Evolutionary conservation across 2,113 vertebrate species (phyloP), one percentile per base, ranked within the genome.

Genomic region (Pterophyllum scalare): DNA sequence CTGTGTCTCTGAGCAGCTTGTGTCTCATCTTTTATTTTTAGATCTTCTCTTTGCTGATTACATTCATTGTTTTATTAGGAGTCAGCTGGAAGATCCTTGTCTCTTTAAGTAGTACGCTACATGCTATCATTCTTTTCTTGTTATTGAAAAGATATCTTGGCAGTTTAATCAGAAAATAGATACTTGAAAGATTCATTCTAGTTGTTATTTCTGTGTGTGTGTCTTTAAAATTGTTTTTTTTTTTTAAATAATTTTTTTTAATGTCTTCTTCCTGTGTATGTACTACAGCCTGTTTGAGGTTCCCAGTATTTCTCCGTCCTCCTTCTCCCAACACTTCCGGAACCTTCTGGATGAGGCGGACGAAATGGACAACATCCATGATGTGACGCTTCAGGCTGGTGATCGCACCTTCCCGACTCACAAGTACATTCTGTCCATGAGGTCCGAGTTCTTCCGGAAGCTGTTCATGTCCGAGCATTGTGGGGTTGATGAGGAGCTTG

Each of bases 301-400:
- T 87, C 98, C 98, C 90, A 94, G 84, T 77, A 94, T 97, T 60
- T 98, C 98, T 9, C 87, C 95, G 1, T 98, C 98, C 60, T 96
- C 92, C 40, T 97, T 98, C 94, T 94, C 94, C 81, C 94, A 97
- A 89, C 97, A 99, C 90, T 97, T 99, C 91, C 95, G 95, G 85
- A 96, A 93, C 43, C 95, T 99, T 31, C 86, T 99, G 85, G 92
- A 94, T 8, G 97, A 98, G 89, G 96, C 97, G 0, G 97, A 97
- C 81, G 97, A 99, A 95, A 98, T 93, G 78, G 98, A 99, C 94
- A 97, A 79, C 90, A 98, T 99, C 90, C 98, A 99, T 12, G 98
- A 99, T 75, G 97, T 98, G 83, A 98, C 97, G 17, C 97, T 99
- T 76, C 97, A 98, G 92, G 96, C 98, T 22, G 97, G 96, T 24